These are phyloP conservation scores for Leptinotarsa rubiginosa DNA, from an alignment of 2,888 invertebrate species.

Conservation along the genomic window DNA sequence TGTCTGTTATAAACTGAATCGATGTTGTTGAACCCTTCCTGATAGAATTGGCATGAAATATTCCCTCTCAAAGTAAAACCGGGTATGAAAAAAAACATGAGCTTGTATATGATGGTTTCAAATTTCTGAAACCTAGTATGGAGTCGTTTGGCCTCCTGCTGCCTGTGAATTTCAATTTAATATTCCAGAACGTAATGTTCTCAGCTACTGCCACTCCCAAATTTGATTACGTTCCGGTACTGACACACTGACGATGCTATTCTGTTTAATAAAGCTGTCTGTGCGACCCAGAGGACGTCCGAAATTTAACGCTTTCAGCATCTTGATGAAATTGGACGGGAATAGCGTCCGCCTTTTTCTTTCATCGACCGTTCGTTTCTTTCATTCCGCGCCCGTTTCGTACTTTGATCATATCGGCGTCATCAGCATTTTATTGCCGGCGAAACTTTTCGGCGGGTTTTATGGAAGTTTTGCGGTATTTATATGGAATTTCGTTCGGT, in stretches of 20 bases:
- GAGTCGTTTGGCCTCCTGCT: too few relatives aligned
- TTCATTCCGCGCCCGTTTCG: conserved; percentile 10
- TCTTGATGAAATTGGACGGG: conserved; percentile 8
- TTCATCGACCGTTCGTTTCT: conserved; percentile 14
- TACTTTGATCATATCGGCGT: conserved; percentile 11
- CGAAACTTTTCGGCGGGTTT: conserved; percentile 1
- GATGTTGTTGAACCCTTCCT: too few relatives aligned
- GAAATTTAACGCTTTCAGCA: conserved; percentile 25
- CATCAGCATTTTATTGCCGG: conserved; percentile 5
- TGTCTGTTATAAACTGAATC: too few relatives aligned
- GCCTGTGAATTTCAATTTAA: not conserved
- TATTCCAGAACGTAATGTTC: not conserved
- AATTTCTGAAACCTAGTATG: too few relatives aligned
- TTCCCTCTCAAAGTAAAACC: too few relatives aligned
- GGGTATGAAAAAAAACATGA: too few relatives aligned
- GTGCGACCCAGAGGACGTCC: conserved; percentile 24
- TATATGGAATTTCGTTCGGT: not conserved
- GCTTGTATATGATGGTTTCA: too few relatives aligned
- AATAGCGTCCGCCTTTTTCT: not conserved
- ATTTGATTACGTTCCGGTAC: not conserved
- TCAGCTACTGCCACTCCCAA: not conserved
- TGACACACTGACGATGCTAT: not conserved
- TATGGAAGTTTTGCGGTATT: conserved; percentile 7
- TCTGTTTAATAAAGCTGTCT: not conserved
- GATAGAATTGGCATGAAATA: too few relatives aligned